Conservation (phyloP, 2,113 vertebrate genomes). For the Setophaga petechia region DNA sequence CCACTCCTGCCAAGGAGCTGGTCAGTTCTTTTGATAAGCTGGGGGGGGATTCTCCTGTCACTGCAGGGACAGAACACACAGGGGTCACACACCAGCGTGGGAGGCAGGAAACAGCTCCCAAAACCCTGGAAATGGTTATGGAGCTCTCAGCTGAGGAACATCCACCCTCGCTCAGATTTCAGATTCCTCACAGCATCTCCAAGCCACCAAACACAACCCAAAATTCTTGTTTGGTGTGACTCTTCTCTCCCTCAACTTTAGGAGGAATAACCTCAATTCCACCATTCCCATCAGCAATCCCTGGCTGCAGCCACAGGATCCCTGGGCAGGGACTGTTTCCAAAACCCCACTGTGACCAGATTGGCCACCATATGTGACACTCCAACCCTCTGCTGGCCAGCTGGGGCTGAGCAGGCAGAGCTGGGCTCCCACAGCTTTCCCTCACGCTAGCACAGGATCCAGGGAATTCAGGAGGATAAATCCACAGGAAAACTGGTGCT, state of each 20-base stretch:
- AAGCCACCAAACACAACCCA: accelerated
- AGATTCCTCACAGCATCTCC: neutral
- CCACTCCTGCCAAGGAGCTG: constrained; percentile 89
- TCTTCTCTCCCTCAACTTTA: neutral
- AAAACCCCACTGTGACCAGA: neutral
- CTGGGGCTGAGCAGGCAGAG: accelerated
- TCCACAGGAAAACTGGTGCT: accelerated
- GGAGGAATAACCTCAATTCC: neutral
- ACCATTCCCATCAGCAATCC: neutral
- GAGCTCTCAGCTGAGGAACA: neutral
- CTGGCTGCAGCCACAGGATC: neutral
- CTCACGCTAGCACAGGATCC: accelerated
- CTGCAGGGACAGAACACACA: constrained; percentile 61
- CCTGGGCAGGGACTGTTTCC: neutral
- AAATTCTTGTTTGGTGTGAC: accelerated
- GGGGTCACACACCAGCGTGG: accelerated
- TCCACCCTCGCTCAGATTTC: accelerated
- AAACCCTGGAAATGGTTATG: accelerated
- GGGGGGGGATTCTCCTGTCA: constrained; percentile 96
- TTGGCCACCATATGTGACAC: neutral
- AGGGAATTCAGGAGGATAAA: neutral
- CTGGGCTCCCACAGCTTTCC: neutral
- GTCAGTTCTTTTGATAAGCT: constrained; percentile 98
- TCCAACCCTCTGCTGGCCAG: neutral
- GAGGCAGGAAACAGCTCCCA: neutral